These are phyloP conservation scores for Ectropis grisescens DNA, from an alignment of 1,140 invertebrate genomes.

Conservation along the genomic window DNA sequence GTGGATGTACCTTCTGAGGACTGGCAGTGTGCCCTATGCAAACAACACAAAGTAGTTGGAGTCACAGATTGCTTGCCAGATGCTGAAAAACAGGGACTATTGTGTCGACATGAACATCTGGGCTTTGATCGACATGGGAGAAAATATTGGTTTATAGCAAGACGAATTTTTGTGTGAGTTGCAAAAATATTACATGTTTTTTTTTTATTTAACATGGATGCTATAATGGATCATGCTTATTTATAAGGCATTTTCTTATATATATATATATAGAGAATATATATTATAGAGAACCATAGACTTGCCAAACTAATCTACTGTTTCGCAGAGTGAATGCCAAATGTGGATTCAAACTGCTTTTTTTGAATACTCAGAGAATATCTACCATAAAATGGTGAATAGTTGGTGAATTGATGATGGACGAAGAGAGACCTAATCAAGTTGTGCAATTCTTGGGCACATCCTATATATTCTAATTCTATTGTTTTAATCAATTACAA, in stretches of 20 bases:
- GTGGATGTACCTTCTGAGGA: conserved; percentile 95
- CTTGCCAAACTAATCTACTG: too few relatives aligned
- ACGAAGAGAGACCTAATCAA: too few relatives aligned
- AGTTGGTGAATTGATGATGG: too few relatives aligned
- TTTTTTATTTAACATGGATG: conserved; percentile 1
- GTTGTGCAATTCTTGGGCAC: too few relatives aligned
- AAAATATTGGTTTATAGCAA: conserved; percentile 96
- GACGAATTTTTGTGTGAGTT: conserved; percentile 94
- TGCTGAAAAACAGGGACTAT: conserved; percentile 90
- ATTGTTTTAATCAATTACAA: too few relatives aligned
- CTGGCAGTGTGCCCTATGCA: conserved; percentile 95
- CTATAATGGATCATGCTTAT: background rate
- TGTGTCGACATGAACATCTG: conserved; percentile 93
- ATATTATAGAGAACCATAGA: too few relatives aligned
- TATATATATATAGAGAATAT: too few relatives aligned
- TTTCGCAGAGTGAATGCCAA: too few relatives aligned
- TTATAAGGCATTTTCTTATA: background rate
- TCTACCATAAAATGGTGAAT: too few relatives aligned
- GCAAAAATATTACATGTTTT: background rate
- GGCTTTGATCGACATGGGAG: conserved; percentile 95
- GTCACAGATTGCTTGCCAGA: conserved; percentile 94
- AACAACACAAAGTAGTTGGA: conserved; percentile 90
- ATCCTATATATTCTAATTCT: too few relatives aligned
- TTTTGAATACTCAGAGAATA: too few relatives aligned
- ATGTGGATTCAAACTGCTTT: too few relatives aligned